Evolutionary conservation across 2,113 vertebrate species (phyloP).

Genomic region (Diphyllodes magnificus): DNA sequence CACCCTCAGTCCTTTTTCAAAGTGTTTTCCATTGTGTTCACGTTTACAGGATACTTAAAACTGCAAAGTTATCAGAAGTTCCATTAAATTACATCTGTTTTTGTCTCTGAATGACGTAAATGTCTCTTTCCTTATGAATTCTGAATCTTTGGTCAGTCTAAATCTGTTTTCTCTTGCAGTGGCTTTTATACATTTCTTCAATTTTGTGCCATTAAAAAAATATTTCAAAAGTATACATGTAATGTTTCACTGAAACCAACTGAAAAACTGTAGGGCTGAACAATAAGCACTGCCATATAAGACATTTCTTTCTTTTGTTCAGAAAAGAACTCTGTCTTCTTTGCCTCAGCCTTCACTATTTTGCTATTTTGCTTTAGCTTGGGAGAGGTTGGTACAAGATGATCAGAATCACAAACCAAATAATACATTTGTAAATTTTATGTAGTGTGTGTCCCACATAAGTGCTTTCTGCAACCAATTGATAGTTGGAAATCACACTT

Average conservation of each 20-base stretch:
- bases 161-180: background rate
- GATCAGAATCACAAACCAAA: background rate
- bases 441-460: background rate
- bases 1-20: background rate
- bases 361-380: background rate
- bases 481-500: background rate
- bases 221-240: background rate
- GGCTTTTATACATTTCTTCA: background rate
- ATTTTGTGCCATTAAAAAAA: background rate
- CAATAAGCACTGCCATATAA: background rate
- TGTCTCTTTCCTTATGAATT: background rate
- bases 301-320: background rate
- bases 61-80: background rate
- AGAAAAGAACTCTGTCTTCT: background rate
- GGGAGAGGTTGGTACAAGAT: background rate
- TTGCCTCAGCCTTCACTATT: background rate
- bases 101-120: background rate
- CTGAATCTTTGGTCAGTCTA: background rate
- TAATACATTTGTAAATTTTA: background rate
- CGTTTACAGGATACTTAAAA: constrained; percentile 14
- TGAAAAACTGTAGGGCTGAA: background rate
- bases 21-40: background rate
- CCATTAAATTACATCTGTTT: background rate
- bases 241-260: background rate
- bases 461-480: background rate